phyloP scores from a whole-genome alignment of 2,888 invertebrate species.

The Xylophagus ater region DNA sequence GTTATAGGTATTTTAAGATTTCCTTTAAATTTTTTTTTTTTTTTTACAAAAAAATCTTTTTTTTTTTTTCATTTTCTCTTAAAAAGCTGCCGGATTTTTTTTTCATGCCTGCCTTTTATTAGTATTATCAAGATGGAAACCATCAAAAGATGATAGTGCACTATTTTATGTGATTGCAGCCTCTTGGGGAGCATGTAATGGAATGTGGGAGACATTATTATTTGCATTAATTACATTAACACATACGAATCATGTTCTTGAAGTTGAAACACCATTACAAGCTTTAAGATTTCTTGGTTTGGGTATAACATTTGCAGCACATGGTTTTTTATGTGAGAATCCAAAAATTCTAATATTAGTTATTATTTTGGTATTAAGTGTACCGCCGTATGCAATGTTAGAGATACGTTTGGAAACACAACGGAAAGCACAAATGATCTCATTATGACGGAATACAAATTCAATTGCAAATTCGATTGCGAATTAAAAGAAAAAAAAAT shows the following conservation, averaged over 20 bases:
- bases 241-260: slow-evolving; percentile 36
- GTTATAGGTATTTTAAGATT: slow-evolving; percentile 47
- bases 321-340: slow-evolving; percentile 48
- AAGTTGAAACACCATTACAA: slow-evolving; percentile 41
- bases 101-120: slow-evolving; percentile 69
- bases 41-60: background rate
- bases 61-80: slow-evolving; percentile 3
- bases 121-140: slow-evolving; percentile 67
- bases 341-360: slow-evolving; percentile 35
- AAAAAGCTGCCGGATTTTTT: slow-evolving; percentile 61
- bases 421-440: slow-evolving; percentile 33
- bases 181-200: slow-evolving; percentile 78
- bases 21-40: background rate
- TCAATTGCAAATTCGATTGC: no score
- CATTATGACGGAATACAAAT: slow-evolving; percentile 40
- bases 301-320: slow-evolving; percentile 51
- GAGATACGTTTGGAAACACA: slow-evolving; percentile 37
- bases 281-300: slow-evolving; percentile 51
- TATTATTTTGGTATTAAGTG: slow-evolving; percentile 34
- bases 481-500: no score
- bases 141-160: slow-evolving; percentile 68
- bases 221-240: slow-evolving; percentile 38
- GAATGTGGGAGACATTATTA: slow-evolving; percentile 66
- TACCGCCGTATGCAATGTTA: slow-evolving; percentile 36
- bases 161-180: slow-evolving; percentile 74